These are phyloP conservation scores for Gavia stellata DNA, from an alignment of 2,113 vertebrate species.

Conservation along the genomic window DNA sequence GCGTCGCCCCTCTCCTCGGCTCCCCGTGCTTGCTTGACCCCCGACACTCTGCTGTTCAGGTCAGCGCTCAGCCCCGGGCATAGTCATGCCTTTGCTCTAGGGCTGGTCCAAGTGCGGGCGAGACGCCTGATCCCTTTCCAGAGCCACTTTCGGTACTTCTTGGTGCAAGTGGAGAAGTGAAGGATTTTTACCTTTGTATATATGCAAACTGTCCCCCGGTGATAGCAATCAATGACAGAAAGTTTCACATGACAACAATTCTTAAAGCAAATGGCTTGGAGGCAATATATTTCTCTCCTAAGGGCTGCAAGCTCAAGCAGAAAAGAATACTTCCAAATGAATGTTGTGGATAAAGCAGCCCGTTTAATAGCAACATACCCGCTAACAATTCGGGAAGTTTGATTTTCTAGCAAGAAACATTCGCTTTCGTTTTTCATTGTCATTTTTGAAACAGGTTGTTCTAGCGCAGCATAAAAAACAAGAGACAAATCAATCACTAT, in stretches of 20 bases:
- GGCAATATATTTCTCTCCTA: background rate
- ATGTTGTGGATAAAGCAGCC: background rate
- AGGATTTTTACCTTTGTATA: background rate
- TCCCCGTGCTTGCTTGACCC: accelerated
- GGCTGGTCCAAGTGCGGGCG: accelerated
- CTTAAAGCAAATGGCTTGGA: background rate
- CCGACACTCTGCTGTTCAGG: background rate
- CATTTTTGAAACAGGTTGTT: background rate
- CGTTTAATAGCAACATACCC: background rate
- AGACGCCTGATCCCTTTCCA: background rate
- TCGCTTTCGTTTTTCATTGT: background rate
- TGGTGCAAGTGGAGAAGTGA: background rate
- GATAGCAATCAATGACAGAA: background rate
- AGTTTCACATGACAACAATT: background rate
- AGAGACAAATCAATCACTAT: background rate
- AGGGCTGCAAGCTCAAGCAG: background rate
- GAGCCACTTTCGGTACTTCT: accelerated
- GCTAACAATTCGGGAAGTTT: background rate
- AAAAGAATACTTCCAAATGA: background rate
- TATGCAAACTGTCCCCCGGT: accelerated
- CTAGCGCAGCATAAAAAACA: background rate
- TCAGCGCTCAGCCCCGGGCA: accelerated
- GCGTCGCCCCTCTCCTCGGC: accelerated
- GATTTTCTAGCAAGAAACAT: background rate
- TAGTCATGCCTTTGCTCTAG: background rate